Evolutionary conservation across 2,113 vertebrate genomes (phyloP), one percentile per base, ranked within the genome.

Genomic region (Bujurquina vittata): DNA sequence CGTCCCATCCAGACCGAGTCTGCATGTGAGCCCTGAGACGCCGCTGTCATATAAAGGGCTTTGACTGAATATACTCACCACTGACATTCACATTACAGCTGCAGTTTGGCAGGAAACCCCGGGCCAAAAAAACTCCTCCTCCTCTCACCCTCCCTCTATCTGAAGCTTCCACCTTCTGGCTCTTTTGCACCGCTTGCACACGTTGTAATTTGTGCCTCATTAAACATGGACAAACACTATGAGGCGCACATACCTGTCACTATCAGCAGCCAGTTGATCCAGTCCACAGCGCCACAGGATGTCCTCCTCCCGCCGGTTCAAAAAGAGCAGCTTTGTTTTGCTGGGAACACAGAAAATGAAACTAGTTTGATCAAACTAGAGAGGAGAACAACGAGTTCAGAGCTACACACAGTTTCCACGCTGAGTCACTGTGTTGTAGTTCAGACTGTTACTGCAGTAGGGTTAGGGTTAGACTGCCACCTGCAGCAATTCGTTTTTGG

Each of bases 281-380:
- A 99, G 89, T 0, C 97, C 94, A 37, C 87, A 81, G 92, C 87
- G 95, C 98, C 98, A 99, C 79, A 99, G 94, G 77, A 99, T 97
- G 92, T 99, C 98, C 72, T 95, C 93, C 84, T 98, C 97, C 15
- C 93, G 95, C 81, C 96, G 97, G 93, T 98, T 99, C 87, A 99
- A 99, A 89, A 99, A 99, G 75, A 99, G 95, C 90, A 99, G 92
- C 84, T 95, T 97, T 40, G 86, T 94, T 89, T 92, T 94, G 88
- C 98, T 99, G 92, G 46, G 22, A 72, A 90, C 10, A 74, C 2
- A 79, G 4, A 88, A 29, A 84, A 40, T 35, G 1, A 52, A 29
- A 26, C 65, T 52, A 72, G 26, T 65, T 65, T 65, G 23, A n/a
- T 65, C 12, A 65, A 17, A 65, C 35, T 63, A 22, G 11, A 40